Conservation (phyloP, 2,888 invertebrate genomes). For the Perdita meconis region DNA sequence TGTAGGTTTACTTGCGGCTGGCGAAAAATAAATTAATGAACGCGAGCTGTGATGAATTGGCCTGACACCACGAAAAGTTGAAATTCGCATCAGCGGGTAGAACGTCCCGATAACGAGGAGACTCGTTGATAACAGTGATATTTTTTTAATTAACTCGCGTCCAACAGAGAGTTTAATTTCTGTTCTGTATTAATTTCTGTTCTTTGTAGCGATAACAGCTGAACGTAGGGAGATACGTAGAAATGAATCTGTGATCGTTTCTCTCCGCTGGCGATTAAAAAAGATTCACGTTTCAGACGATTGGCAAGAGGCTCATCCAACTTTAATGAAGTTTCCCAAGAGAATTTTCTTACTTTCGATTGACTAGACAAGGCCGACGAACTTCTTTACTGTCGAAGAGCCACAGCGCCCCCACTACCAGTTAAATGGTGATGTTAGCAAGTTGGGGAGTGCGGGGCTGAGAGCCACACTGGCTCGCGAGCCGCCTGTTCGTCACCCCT, state of each 20-base stretch:
- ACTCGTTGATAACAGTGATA: constrained; percentile 38
- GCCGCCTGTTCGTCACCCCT: too few species aligned
- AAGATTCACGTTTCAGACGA: constrained; percentile 26
- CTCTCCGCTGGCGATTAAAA: constrained; percentile 32
- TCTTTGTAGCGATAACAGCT: constrained; percentile 33
- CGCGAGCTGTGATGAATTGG: constrained; percentile 6
- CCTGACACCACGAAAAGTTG: constrained; percentile 7
- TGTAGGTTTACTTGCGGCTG: constrained; percentile 17
- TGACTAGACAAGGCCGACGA: too few species aligned
- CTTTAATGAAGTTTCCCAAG: constrained; percentile 27
- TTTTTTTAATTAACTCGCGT: constrained; percentile 27
- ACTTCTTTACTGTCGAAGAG: too few species aligned
- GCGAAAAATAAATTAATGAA: constrained; percentile 29
- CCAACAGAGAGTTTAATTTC: too few species aligned
- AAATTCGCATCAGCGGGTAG: constrained; percentile 22
- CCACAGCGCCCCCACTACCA: too few species aligned
- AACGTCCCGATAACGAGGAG: constrained; percentile 9
- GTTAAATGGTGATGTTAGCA: too few species aligned
- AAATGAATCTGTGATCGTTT: constrained; percentile 63
- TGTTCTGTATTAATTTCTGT: constrained; percentile 35
- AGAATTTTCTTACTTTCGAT: too few species aligned
- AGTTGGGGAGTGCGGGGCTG: too few species aligned
- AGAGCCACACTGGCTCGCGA: too few species aligned
- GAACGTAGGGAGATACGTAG: constrained; percentile 29
- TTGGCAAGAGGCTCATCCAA: constrained; percentile 6